A percentile compares a stretch with the other conserved stretches of the same genome.
These are phyloP conservation scores for Carposina sasakii DNA, from an alignment of 1,140 invertebrate species.

Conservation along the genomic window DNA sequence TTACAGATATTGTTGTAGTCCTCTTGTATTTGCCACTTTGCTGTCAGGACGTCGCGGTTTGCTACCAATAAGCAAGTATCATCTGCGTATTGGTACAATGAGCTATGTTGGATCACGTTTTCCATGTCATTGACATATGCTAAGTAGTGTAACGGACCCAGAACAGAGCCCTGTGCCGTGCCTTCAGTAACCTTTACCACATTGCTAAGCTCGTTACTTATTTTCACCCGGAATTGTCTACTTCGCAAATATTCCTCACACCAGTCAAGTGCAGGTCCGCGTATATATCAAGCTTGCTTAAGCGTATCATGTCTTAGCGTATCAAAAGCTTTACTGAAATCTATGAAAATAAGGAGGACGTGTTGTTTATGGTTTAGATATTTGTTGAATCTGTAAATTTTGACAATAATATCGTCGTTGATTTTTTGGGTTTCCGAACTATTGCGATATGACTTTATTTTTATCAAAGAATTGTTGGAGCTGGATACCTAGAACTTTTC, in stretches of 20 bases:
- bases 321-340: constrained; percentile 1
- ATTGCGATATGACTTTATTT: not conserved
- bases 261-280: not conserved
- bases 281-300: not conserved
- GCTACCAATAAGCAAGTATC: constrained; percentile 1
- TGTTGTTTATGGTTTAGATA: too few relatives aligned
- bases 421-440: not conserved
- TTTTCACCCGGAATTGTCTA: not conserved
- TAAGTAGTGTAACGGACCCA: constrained; percentile 2
- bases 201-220: not conserved
- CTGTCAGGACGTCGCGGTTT: not conserved
- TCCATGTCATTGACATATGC: constrained; percentile 1
- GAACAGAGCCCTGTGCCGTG: constrained; percentile 2
- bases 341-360: too few relatives aligned
- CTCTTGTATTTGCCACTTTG: not conserved
- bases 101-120: not conserved
- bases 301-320: not conserved
- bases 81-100: not conserved
- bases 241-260: not conserved
- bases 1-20: not conserved
- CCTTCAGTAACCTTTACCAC: not conserved
- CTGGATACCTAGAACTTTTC: not conserved
- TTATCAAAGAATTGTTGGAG: not conserved
- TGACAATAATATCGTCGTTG: too few relatives aligned
- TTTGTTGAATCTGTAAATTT: too few relatives aligned